phyloP scores from a whole-genome alignment of 2,113 vertebrate species.

The Octodon degus region DNA sequence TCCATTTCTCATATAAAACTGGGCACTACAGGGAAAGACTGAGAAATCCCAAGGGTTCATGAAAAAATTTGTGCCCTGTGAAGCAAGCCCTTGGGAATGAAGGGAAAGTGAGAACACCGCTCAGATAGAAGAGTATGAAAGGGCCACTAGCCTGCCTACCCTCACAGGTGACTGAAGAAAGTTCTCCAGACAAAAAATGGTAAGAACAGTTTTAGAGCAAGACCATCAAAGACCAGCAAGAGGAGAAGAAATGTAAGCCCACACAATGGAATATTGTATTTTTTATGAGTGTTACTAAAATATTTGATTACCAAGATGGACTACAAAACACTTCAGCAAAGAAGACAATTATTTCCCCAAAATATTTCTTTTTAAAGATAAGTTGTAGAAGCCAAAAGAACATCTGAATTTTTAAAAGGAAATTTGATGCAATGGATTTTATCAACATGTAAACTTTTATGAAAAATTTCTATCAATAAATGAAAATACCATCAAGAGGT shows the following conservation, averaged over 20 bases:
- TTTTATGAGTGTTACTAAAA: background rate
- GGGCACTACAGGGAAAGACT: background rate
- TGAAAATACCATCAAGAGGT: background rate
- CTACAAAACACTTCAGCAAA: background rate
- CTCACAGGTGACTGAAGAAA: background rate
- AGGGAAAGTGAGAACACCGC: background rate
- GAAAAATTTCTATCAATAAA: background rate
- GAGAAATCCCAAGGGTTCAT: background rate
- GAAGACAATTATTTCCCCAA: background rate
- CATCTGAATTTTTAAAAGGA: background rate
- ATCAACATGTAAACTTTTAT: background rate
- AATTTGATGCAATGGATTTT: background rate
- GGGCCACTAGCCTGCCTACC: background rate
- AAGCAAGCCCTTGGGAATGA: background rate
- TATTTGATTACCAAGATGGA: background rate
- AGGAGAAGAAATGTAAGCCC: background rate
- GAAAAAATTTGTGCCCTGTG: background rate
- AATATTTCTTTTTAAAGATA: background rate
- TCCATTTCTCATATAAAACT: background rate
- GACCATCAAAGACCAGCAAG: background rate
- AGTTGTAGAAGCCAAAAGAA: background rate
- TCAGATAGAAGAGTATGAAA: background rate
- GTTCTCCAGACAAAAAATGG: background rate
- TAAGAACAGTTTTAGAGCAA: background rate
- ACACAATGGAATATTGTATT: background rate